Evolutionary conservation across 2,797 vertebrate species (phyloP), one percentile per base, ranked within the genome.

Genomic region (Cryptoprocta ferox): DNA sequence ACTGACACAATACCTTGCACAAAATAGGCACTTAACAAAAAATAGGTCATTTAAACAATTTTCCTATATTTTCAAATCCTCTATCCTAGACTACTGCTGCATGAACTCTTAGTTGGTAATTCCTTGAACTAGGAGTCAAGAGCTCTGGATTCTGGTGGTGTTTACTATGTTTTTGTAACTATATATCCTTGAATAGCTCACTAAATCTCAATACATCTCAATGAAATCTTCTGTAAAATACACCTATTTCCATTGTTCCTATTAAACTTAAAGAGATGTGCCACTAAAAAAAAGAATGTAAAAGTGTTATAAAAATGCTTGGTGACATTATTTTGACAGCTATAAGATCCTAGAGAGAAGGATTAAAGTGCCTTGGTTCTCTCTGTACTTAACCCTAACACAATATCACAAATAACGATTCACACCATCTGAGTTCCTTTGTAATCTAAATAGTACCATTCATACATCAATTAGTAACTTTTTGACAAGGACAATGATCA

Each of bases 11-110:
- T 66, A 42, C 1, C 39, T 53, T 83, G 32, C 16, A 96, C 32
- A 95, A 95, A 96, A 93, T 0, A 86, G 56, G 35, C 30, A 97
- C 61, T 83, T 95, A 79, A 87, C 42, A 92, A 96, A 96, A 76
- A 39, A 86, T 11, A 2, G 6, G 15, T 30, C 9, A 71, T 48
- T 89, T 82, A 88, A 90, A 84, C 32, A 61, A 86, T 37, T 90
- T 87, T 65, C 30, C 39, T 90, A 2, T 59, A 91, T 82, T 97
- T 95, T 93, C 35, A 81, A 84, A 80, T 84, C 35, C 82, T 45
- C 37, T 45, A 37, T 56, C 39, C 59, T 85, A 79, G 16, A 68
- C 65, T 85, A 59, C n/a, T 61, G 4, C 11, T 83, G 1, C 59
- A 83, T 37, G 21, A 95, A 93, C 3, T 95, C 87, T 92, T 65